phyloP scores from a whole-genome alignment of 2,888 invertebrate genomes.

The Microctonus brassicae region DNA sequence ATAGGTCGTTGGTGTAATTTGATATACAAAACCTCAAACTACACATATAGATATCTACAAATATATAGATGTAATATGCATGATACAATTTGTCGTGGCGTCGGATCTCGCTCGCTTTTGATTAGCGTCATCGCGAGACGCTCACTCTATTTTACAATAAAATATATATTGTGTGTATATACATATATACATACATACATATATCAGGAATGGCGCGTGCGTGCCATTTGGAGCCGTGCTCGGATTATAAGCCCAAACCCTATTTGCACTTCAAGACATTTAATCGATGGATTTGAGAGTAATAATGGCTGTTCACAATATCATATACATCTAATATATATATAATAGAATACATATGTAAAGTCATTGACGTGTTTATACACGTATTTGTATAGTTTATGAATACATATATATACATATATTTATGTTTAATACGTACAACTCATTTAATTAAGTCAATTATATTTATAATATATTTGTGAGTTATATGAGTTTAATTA shows the following conservation, averaged over 20 bases:
- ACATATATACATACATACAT: not conserved
- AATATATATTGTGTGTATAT: not conserved
- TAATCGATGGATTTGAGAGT: slow-evolving; percentile 25
- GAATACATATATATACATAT: no score
- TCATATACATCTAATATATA: not conserved
- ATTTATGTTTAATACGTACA: no score
- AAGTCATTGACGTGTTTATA: not conserved
- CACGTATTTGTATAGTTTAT: not conserved
- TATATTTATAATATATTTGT: no score
- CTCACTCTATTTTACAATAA: not conserved
- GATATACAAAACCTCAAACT: not conserved
- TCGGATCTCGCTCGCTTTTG: slow-evolving; percentile 17
- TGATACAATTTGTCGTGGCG: not conserved
- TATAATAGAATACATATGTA: not conserved
- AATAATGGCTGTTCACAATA: not conserved
- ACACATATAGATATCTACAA: not conserved
- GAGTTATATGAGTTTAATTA: no score
- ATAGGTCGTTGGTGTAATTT: not conserved
- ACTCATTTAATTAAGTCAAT: no score
- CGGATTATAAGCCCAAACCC: slow-evolving; percentile 11
- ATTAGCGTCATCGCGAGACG: slow-evolving; percentile 17
- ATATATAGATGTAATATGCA: not conserved
- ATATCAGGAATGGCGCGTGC: not conserved
- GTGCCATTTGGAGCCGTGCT: slow-evolving; percentile 14
- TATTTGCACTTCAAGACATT: slow-evolving; percentile 21